Evolutionary conservation across 1,140 invertebrate genomes (phyloP).

Genomic region (Condylostylus longicornis): DNA sequence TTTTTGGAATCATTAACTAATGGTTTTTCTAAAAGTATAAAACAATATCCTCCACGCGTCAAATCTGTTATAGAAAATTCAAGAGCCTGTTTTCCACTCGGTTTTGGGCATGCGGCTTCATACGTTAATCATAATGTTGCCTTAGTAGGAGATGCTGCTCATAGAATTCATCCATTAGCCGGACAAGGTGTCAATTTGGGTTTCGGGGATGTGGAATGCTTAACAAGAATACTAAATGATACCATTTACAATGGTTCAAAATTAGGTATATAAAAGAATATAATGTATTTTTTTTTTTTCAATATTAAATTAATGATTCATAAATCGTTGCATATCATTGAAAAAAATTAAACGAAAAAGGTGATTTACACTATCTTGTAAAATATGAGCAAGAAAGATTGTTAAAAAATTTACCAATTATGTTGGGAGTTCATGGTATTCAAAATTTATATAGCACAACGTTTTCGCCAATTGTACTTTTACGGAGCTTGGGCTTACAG

Average conservation of each 20-base stretch:
- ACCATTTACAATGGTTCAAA: slow-evolving; percentile 56
- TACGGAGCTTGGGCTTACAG: slow-evolving; percentile 73
- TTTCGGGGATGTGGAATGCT: slow-evolving; percentile 73
- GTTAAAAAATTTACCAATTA: slow-evolving; percentile 72
- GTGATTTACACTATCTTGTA: slow-evolving; percentile 48
- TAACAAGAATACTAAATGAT: slow-evolving; percentile 54
- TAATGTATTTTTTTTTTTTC: slow-evolving; percentile 3
- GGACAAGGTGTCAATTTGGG: slow-evolving; percentile 96
- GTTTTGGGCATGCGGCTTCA: slow-evolving; percentile 72
- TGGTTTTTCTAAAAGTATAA: slow-evolving; percentile 12
- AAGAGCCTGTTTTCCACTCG: slow-evolving; percentile 80
- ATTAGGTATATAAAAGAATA: slow-evolving; percentile 44
- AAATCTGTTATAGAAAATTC: slow-evolving; percentile 43
- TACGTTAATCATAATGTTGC: slow-evolving; percentile 64
- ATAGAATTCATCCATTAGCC: slow-evolving; percentile 89
- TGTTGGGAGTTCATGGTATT: slow-evolving; percentile 74
- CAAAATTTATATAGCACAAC: slow-evolving; percentile 70
- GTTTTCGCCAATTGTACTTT: slow-evolving; percentile 60
- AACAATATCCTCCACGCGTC: slow-evolving; percentile 68
- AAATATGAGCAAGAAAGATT: slow-evolving; percentile 78
- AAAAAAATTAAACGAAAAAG: no score
- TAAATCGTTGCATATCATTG: no score
- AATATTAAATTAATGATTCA: slow-evolving; percentile 6
- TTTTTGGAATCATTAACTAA: slow-evolving; percentile 22
- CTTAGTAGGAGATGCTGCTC: slow-evolving; percentile 88